Percentiles rank a stretch among this genome's conserved stretches.
Conservation (phyloP, 1,140 invertebrate species). For the Stegodyphus dumicola region DNA sequence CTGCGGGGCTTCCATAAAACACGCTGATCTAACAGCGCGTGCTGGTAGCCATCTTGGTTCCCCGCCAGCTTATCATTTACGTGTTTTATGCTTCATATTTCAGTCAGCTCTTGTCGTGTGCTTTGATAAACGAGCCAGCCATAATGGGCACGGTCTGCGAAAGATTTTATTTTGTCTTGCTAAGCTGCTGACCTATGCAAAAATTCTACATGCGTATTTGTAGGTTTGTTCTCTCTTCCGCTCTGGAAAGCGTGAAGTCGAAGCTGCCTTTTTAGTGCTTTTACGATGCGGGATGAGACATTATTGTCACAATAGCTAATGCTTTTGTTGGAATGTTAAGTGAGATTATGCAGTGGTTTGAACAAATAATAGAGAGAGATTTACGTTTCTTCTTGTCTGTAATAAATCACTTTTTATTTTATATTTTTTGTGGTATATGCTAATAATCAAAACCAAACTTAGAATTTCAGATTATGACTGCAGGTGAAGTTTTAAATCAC, state of each 20-base stretch:
- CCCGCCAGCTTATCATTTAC: conserved; percentile 57
- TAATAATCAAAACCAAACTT: no score
- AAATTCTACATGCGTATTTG: conserved; percentile 21
- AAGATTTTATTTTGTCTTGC: conserved; percentile 45
- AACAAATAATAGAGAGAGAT: no score
- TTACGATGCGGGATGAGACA: background rate
- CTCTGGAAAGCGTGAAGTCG: background rate
- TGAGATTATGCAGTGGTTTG: background rate
- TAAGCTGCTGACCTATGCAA: conserved; percentile 34
- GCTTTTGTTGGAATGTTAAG: conserved; percentile 9
- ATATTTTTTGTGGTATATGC: no score
- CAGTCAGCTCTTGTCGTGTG: conserved; percentile 46
- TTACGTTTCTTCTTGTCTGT: no score
- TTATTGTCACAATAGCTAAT: background rate
- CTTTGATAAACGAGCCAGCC: conserved; percentile 39
- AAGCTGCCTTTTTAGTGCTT: background rate
- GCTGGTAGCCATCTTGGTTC: conserved; percentile 34
- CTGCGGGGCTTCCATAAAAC: conserved; percentile 34
- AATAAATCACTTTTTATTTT: no score
- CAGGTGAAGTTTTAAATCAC: no score
- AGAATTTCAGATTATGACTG: no score
- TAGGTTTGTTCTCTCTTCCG: conserved; percentile 19
- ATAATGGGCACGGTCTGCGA: conserved; percentile 31
- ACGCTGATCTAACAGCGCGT: conserved; percentile 20
- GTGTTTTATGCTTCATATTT: conserved; percentile 59